phyloP scores from a whole-genome alignment of 2,797 vertebrate species.

The Centropyge bicolor region DNA sequence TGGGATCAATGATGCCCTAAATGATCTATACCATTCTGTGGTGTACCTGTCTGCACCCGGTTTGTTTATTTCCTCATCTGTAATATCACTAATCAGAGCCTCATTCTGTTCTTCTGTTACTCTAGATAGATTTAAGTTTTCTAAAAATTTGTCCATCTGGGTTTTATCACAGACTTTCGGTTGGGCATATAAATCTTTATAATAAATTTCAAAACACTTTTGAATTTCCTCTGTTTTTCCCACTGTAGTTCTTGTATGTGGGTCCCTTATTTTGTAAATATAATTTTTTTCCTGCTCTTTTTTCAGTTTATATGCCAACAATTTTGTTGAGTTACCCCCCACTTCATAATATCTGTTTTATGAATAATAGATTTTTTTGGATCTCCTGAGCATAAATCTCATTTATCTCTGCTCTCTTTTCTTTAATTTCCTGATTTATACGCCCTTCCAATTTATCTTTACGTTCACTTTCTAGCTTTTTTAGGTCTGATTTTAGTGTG shows the following conservation, averaged over 20 bases:
- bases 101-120: background rate
- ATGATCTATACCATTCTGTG: background rate
- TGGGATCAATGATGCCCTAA: background rate
- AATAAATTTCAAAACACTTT: background rate
- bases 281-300: background rate
- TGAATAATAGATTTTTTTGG: background rate
- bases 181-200: background rate
- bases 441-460: background rate
- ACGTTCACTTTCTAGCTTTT: background rate
- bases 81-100: background rate
- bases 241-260: background rate
- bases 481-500: background rate
- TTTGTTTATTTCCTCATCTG: background rate
- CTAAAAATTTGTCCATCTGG: background rate
- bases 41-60: background rate
- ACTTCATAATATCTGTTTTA: conserved; percentile 13
- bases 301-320: background rate
- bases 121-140: background rate
- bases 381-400: conserved; percentile 1
- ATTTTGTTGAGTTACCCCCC: background rate
- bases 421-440: background rate
- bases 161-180: background rate
- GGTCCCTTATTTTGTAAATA: background rate
- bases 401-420: background rate
- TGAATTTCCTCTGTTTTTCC: background rate